phyloP scores from a whole-genome alignment of 2,888 invertebrate genomes.

The Drosophila flavopinicola region DNA sequence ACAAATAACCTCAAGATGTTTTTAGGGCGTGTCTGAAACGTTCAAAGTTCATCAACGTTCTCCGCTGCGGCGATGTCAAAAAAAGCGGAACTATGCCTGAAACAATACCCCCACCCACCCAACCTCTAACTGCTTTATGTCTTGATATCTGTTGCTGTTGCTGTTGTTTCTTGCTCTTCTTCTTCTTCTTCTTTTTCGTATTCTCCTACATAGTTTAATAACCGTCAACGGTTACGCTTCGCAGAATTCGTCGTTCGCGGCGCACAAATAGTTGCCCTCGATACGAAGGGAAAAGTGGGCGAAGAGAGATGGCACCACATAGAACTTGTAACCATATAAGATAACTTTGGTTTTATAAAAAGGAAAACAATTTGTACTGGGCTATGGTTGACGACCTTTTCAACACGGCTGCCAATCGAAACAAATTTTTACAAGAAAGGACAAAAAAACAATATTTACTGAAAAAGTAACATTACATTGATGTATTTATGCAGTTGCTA shows the following conservation, averaged over 20 bases:
- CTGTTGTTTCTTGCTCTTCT: not conserved
- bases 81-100: conserved; percentile 77
- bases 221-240: conserved; percentile 78
- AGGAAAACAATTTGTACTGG: conserved; percentile 34
- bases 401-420: not conserved
- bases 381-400: too few relatives aligned
- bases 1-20: conserved; percentile 58
- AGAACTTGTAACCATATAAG: conserved; percentile 27
- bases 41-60: conserved; percentile 55
- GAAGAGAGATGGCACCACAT: conserved; percentile 7
- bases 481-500: too few relatives aligned
- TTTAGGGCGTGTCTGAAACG: conserved; percentile 50
- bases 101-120: conserved; percentile 29
- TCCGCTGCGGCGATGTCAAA: conserved; percentile 39
- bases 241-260: conserved; percentile 57
- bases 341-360: conserved; percentile 23
- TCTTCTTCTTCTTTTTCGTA: conserved; percentile 16
- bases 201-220: conserved; percentile 69
- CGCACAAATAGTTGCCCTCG: conserved; percentile 20
- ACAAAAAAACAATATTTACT: too few relatives aligned
- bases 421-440: too few relatives aligned
- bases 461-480: too few relatives aligned
- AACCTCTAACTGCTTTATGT: conserved; percentile 22
- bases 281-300: not conserved
- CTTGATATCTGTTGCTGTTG: conserved; percentile 49